These are phyloP conservation scores for Conger conger DNA, from an alignment of 2,113 vertebrate species.

Conservation along the genomic window DNA sequence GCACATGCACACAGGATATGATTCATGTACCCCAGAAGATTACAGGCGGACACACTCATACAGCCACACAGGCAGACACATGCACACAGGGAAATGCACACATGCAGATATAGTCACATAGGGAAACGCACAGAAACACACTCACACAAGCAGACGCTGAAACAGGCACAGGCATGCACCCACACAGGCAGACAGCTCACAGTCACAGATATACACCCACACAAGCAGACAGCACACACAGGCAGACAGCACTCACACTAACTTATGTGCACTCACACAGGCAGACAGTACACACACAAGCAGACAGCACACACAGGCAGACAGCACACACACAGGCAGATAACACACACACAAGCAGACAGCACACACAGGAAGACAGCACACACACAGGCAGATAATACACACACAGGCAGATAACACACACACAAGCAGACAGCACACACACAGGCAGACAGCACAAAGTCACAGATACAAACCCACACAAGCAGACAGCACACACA, in stretches of 20 bases:
- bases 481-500: too few relatives aligned
- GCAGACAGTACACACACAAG: not conserved
- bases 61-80: conserved; percentile 6
- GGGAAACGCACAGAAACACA: not conserved
- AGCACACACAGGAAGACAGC: too few relatives aligned
- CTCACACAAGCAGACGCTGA: conserved; percentile 13
- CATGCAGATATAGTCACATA: not conserved
- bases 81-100: not conserved
- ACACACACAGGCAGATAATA: too few relatives aligned
- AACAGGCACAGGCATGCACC: not conserved
- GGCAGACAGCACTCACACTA: too few relatives aligned
- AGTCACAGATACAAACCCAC: too few relatives aligned
- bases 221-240: conserved; percentile 11
- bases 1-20: not conserved
- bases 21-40: too few relatives aligned
- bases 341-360: too few relatives aligned
- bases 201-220: too few relatives aligned
- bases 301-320: not conserved
- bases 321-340: not conserved
- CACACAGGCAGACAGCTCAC: too few relatives aligned
- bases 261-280: not conserved
- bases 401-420: too few relatives aligned
- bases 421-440: too few relatives aligned
- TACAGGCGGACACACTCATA: not conserved
- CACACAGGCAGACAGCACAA: too few relatives aligned